phyloP scores from a whole-genome alignment of 2,888 invertebrate genomes.

The Tinea trinotella region DNA sequence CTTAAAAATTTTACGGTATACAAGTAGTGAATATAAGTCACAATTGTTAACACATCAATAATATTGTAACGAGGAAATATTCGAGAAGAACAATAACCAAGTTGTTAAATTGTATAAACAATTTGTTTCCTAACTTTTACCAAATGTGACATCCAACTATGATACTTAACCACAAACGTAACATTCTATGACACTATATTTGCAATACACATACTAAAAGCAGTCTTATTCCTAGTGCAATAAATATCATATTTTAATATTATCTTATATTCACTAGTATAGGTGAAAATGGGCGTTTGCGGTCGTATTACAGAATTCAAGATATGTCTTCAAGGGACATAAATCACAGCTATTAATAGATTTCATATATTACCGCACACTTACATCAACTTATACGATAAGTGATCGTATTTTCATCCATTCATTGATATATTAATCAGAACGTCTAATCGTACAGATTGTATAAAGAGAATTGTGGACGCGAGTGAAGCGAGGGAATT shows the following conservation, averaged over 20 bases:
- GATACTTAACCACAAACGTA: not conserved
- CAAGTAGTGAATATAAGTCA: too few species aligned
- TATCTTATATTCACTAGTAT: not conserved
- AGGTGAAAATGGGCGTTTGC: not conserved
- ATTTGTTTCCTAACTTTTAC: not conserved
- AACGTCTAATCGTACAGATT: too few species aligned
- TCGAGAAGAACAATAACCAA: too few species aligned
- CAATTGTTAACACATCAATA: too few species aligned
- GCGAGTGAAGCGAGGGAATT: too few species aligned
- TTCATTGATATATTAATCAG: too few species aligned
- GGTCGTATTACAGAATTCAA: not conserved
- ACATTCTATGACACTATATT: not conserved
- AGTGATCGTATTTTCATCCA: too few species aligned
- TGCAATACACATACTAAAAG: not conserved
- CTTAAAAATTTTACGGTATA: too few species aligned
- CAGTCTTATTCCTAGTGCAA: not conserved
- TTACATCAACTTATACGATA: too few species aligned
- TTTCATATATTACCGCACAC: not conserved
- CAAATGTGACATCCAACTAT: not conserved
- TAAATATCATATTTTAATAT: not conserved
- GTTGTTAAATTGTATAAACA: not conserved
- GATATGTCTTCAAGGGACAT: not conserved
- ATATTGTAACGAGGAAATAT: too few species aligned
- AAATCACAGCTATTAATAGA: not conserved
- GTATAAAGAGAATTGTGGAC: too few species aligned